Base-by-base conservation (phyloP, 2,888 invertebrate species). In the Cyclophora punctaria region DNA sequence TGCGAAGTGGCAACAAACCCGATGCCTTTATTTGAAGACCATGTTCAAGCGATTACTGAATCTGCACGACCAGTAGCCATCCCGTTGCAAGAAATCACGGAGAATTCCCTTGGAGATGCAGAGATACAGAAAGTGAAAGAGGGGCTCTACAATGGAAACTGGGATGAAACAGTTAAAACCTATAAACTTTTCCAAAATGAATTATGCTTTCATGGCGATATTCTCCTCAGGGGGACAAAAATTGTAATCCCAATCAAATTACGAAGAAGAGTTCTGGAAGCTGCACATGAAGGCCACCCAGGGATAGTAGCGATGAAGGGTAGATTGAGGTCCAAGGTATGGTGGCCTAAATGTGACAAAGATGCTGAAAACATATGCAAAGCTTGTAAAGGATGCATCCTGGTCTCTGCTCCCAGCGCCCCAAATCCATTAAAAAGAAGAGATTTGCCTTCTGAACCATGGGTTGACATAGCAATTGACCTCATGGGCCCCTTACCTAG, bases 261-360 rank as follows among this genome's bases (percentile, higher is more conserved):
- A 20, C n/a, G n/a, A 20, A n/a, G 20, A 20, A 20, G 5, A 43
- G 43, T 43, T 43, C 20, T 43, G 20, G 48, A 47, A 3, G 58
- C 59, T 1, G 60, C 61, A 4, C 75, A 51, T 45, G 64, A 72
- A 48, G 71, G 71, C 0, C 75, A 78, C 44, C 73, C 73, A 3
- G 73, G 73, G 4, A 67, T 71, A 4, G 67, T 66, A 0, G 58
- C 66, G 6, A 3, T 41, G 41, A 41, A 41, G 7, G 41, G 41
- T 6, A 41, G 41, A 41, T 41, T 41, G 6, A 41, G 41, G 41
- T 1, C 6, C 20, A 20, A 20, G 20, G 20, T 20, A 20, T 20
- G 20, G 20, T 20, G 20, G 41, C 4, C 41, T n/a, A 7, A 6
- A 41, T 41, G 20, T n/a, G 41, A 41, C 7, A 41, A 41, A 7